Evolutionary conservation across 92 coral and sea anemone species (phyloP).

Genomic region (Muricea muricata): DNA sequence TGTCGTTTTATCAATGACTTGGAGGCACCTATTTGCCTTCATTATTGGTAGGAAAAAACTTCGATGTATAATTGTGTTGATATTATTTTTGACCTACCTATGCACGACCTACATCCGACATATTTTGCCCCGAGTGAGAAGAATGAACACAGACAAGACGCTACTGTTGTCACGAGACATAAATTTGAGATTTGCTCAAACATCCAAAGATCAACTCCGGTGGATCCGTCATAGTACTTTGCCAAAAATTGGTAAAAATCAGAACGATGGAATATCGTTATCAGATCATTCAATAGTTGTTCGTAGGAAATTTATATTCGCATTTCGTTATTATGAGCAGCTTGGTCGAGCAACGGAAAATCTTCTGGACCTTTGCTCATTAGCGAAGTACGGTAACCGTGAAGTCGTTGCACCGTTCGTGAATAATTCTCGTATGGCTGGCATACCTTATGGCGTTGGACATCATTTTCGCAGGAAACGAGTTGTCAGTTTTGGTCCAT

Average conservation of each 20-base stretch:
- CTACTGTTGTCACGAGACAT: not conserved
- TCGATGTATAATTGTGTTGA: constrained; percentile 19
- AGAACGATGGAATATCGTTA: not conserved
- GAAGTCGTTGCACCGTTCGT: constrained; percentile 90
- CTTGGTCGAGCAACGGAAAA: constrained; percentile 93
- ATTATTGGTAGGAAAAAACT: constrained; percentile 24
- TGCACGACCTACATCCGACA: constrained; percentile 7
- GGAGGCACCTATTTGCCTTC: constrained; percentile 34
- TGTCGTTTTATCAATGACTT: constrained; percentile 19
- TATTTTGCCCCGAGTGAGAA: not conserved
- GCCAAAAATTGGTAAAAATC: not conserved
- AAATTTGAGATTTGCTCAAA: constrained; percentile 38
- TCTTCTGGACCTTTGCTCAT: constrained; percentile 83
- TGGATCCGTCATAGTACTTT: not conserved
- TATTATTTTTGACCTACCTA: not conserved
- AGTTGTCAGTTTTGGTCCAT: constrained; percentile 66
- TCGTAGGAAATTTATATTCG: constrained; percentile 81
- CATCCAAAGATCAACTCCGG: not conserved
- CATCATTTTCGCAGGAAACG: constrained; percentile 70
- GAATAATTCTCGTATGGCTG: constrained; percentile 96
- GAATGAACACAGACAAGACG: not conserved
- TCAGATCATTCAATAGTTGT: not conserved
- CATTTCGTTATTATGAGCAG: constrained; percentile 97
- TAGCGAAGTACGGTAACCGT: constrained; percentile 84
- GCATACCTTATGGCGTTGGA: constrained; percentile 85